phyloP scores from a whole-genome alignment of 2,797 vertebrate genomes.

The Gymnodraco acuticeps region DNA sequence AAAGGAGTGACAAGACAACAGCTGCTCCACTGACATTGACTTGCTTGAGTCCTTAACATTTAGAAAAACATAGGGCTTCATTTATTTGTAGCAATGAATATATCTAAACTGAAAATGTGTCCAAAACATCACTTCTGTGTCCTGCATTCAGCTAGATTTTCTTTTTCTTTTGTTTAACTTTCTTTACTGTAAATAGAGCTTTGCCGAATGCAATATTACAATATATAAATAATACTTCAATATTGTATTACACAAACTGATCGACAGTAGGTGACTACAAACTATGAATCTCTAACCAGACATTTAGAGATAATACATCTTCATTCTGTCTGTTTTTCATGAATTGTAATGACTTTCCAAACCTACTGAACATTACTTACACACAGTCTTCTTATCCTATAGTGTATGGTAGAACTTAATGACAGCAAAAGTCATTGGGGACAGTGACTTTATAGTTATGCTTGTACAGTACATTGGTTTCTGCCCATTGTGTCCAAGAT shows the following conservation, averaged over 20 bases:
- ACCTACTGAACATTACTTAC: background rate
- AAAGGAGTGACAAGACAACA: background rate
- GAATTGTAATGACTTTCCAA: background rate
- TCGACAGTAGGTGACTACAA: background rate
- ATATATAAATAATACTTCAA: background rate
- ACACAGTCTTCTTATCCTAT: background rate
- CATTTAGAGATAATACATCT: background rate
- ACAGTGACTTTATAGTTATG: background rate
- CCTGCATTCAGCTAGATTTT: background rate
- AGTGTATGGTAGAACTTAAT: background rate
- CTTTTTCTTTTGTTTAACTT: background rate
- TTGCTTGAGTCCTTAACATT: background rate
- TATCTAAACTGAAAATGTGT: background rate
- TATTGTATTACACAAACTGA: background rate
- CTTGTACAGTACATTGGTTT: conserved; percentile 7
- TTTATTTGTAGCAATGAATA: background rate
- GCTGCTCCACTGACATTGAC: background rate
- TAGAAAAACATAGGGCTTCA: background rate
- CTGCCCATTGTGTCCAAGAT: conserved; percentile 28
- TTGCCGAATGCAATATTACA: background rate
- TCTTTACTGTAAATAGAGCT: background rate
- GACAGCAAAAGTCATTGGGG: background rate
- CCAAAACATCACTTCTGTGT: background rate
- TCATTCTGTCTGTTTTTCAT: background rate
- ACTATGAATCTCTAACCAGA: background rate